These are phyloP conservation scores for Brachyhypopomus occidentalis DNA, from an alignment of 2,113 vertebrate genomes.

Conservation along the genomic window DNA sequence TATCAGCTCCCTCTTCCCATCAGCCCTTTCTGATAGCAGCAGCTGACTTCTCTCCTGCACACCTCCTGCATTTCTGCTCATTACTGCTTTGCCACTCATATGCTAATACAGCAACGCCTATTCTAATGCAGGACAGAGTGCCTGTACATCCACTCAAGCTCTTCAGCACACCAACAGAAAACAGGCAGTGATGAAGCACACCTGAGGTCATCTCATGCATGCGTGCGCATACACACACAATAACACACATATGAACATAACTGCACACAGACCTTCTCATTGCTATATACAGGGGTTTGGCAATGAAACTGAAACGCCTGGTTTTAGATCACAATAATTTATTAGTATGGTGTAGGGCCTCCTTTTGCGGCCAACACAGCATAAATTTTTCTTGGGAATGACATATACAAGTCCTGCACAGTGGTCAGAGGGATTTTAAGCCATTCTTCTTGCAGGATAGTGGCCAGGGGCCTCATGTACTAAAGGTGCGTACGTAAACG, in stretches of 20 bases:
- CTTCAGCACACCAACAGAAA: not conserved
- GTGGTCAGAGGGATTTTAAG: too few relatives aligned
- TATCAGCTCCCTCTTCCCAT: constrained; percentile 9
- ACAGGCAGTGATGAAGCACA: not conserved
- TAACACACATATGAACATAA: not conserved
- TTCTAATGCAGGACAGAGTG: not conserved
- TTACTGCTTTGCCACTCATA: constrained; percentile 37
- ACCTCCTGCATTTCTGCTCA: constrained; percentile 20
- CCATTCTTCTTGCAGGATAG: too few relatives aligned
- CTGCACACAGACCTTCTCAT: not conserved
- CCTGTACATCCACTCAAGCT: constrained; percentile 29
- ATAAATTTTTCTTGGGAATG: too few relatives aligned
- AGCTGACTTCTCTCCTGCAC: constrained; percentile 4
- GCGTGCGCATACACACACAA: not conserved
- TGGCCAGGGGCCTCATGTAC: too few relatives aligned
- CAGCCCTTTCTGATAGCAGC: not conserved
- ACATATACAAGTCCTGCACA: too few relatives aligned
- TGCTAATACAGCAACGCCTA: constrained; percentile 5
- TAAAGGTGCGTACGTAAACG: too few relatives aligned
- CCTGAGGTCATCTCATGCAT: constrained; percentile 4
- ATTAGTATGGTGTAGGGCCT: too few relatives aligned
- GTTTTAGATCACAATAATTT: too few relatives aligned
- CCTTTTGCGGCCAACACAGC: too few relatives aligned
- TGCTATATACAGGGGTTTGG: too few relatives aligned
- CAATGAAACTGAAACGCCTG: too few relatives aligned